Base-by-base conservation (phyloP, 2,797 vertebrate genomes). In the Lates japonicus region DNA sequence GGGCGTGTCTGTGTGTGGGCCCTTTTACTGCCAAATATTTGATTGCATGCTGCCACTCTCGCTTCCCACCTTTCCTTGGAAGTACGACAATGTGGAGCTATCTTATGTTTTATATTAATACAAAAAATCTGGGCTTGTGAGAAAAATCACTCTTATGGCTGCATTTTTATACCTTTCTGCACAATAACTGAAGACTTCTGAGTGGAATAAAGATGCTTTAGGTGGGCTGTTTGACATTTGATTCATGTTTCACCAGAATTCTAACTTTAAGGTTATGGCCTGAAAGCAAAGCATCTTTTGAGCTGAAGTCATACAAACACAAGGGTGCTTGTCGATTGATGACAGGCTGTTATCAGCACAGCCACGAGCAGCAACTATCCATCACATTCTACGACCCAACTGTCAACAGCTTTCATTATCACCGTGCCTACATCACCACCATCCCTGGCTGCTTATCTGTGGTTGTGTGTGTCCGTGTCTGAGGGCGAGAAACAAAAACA, bases 381-480 rank as follows among this genome's bases (percentile, higher is more conserved):
- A 78, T 90, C 86, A 83, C 67, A 25, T 25, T 55, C 64, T 65
- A 25, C 49, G 66, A 70, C 35, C 31, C 4, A 16, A 46, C 60
- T 65, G 81, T 75, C 71, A 76, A 22, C 70, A 33, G 73, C 82
- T 80, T 70, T 42, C 52, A 75, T 66, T 61, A 74, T 78, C 70
- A 59, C 25, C 1, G 13, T 19, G 39, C 41, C 84, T 51, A 74
- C 54, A 74, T 76, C 54, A 72, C 20, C 58, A 49, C 22, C 49
- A 39, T 70, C 51, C 20, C 62, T 13, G 29, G 39, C 67, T 52
- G 54, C 78, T 90, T 78, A 90, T 88, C 87, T 81, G 59, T 68
- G 60, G 17, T 39, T 48, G 65, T 41, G 41, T 60, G 54, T 64
- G 51, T 48, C 29, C 12, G 48, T 22, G 42, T 49, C 65, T 42